Percentiles rank a stretch among this genome's conserved stretches.
Conservation (phyloP, 1,140 invertebrate genomes). For the Diplogasteroides magnus region DNA sequence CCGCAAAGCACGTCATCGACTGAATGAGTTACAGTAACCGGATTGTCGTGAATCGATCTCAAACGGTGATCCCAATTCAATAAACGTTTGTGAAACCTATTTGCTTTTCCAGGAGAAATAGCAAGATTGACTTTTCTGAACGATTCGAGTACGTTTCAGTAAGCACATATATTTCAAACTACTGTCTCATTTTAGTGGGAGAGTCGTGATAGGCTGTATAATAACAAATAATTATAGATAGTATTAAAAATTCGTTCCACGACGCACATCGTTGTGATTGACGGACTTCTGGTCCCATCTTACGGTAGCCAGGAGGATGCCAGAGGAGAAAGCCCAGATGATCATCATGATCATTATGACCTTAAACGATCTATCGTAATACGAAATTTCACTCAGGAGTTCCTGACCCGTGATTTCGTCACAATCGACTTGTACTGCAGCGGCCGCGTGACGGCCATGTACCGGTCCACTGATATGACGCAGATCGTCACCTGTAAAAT, state of each 20-base stretch:
- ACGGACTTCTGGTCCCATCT: constrained; percentile 41
- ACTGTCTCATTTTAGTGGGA: too few species aligned
- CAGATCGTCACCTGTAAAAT: constrained; percentile 55
- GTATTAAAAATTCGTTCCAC: background rate
- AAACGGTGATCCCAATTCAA: too few species aligned
- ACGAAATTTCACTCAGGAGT: too few species aligned
- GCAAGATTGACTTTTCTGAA: too few species aligned
- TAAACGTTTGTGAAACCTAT: too few species aligned
- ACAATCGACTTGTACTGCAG: constrained; percentile 60
- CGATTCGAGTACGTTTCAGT: too few species aligned
- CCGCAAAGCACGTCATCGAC: constrained; percentile 53
- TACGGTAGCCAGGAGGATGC: constrained; percentile 49
- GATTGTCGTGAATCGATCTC: too few species aligned
- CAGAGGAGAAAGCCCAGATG: constrained; percentile 77
- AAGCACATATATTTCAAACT: too few species aligned
- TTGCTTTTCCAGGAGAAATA: too few species aligned
- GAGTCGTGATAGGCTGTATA: too few species aligned
- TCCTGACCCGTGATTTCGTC: constrained; percentile 38
- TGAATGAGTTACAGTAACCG: too few species aligned
- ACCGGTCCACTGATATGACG: constrained; percentile 61
- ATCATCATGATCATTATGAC: constrained; percentile 47
- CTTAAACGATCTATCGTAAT: constrained; percentile 21
- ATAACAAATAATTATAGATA: too few species aligned
- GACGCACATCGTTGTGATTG: constrained; percentile 31
- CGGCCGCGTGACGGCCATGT: constrained; percentile 61